A percentile compares a stretch with the other conserved stretches of the same genome.
Evolutionary conservation across 1,140 invertebrate species (phyloP).

Genomic region (Ceratosolen fusciceps): DNA sequence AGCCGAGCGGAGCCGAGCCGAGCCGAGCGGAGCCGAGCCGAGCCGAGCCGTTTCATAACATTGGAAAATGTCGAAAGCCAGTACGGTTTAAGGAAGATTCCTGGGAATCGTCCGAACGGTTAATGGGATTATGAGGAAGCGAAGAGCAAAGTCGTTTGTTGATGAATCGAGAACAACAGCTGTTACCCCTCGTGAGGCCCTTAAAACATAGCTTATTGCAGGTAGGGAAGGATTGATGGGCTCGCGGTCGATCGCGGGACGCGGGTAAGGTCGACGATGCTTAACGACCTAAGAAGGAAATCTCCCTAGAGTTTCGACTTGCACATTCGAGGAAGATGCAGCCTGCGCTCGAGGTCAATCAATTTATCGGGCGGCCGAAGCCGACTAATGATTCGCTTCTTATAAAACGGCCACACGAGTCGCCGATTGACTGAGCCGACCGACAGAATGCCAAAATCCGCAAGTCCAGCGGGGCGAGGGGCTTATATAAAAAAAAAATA

Average conservation of each 20-base stretch:
- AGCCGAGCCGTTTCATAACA: no score
- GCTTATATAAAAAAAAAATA: not conserved
- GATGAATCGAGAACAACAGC: not conserved
- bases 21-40: no score
- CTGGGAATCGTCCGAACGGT: no score
- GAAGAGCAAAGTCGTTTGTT: not conserved
- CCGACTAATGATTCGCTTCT: not conserved
- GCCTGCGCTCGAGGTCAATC: not conserved
- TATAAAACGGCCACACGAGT: not conserved
- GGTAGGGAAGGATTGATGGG: no score
- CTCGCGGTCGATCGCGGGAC: no score
- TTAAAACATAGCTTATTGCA: no score
- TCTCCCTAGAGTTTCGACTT: not conserved
- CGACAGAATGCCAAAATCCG: conserved; percentile 6
- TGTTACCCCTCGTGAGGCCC: not conserved
- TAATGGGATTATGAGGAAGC: not conserved
- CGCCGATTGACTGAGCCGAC: not conserved
- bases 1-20: no score
- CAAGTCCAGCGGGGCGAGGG: no score
- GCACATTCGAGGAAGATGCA: not conserved
- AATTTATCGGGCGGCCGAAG: not conserved
- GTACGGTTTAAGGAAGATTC: no score
- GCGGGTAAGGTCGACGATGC: no score
- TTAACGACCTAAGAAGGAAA: no score
- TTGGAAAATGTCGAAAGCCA: no score